These are phyloP conservation scores for Halesus radiatus DNA, from an alignment of 1,140 invertebrate genomes.

Conservation along the genomic window DNA sequence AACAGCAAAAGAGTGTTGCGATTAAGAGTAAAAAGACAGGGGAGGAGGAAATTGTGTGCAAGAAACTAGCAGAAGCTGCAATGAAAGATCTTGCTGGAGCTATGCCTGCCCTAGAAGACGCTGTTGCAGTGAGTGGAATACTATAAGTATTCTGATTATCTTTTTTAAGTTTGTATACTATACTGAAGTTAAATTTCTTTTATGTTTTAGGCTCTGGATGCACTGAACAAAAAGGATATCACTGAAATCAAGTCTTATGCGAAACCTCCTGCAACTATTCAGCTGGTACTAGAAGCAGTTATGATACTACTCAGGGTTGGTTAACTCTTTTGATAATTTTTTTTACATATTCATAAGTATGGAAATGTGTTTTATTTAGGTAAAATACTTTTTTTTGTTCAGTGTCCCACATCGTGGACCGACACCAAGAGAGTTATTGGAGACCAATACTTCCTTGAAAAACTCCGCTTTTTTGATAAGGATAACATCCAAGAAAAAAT, in stretches of 20 bases:
- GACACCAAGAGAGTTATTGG: constrained; percentile 88
- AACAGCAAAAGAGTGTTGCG: constrained; percentile 79
- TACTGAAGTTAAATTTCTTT: no score
- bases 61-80: constrained; percentile 83
- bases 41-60: constrained; percentile 85
- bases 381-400: constrained; percentile 43
- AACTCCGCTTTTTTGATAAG: constrained; percentile 88
- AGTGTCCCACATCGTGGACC: constrained; percentile 85
- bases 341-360: no score
- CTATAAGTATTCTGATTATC: no score
- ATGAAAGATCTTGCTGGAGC: constrained; percentile 84
- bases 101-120: constrained; percentile 88
- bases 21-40: constrained; percentile 78
- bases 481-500: constrained; percentile 88
- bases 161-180: no score
- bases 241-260: constrained; percentile 90
- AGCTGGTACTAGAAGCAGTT: constrained; percentile 91
- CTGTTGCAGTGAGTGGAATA: constrained; percentile 73
- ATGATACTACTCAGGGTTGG: constrained; percentile 81
- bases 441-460: constrained; percentile 81
- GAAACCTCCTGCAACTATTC: constrained; percentile 85
- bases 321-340: neutral
- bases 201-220: constrained; percentile 77
- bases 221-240: constrained; percentile 90
- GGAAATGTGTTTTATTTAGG: no score